Conservation (phyloP, 1,140 invertebrate species). For the Drosophila pruinosa region DNA sequence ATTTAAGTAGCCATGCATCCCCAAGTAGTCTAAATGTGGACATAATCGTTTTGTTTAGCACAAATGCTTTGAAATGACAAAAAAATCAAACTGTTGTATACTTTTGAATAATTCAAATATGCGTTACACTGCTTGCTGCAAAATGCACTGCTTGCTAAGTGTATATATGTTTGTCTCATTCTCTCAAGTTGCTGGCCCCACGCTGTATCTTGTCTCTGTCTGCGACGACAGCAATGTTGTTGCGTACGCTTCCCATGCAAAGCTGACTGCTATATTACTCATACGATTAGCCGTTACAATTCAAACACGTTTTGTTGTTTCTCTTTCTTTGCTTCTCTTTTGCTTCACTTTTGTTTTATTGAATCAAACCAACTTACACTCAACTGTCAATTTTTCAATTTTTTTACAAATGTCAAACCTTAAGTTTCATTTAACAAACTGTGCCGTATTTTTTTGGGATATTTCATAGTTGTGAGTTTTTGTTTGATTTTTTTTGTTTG, state of each 20-base stretch:
- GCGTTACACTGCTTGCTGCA: neutral
- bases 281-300: neutral
- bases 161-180: slow-evolving; percentile 1
- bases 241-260: neutral
- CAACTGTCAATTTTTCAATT: slow-evolving; percentile 14
- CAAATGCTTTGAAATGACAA: neutral
- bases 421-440: slow-evolving; percentile 60
- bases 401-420: slow-evolving; percentile 39
- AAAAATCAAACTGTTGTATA: neutral
- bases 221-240: neutral
- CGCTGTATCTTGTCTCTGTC: neutral
- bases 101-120: neutral
- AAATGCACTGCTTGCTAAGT: neutral
- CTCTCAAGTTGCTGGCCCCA: neutral
- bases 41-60: neutral
- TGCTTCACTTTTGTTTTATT: slow-evolving; percentile 47
- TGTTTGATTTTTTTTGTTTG: slow-evolving; percentile 6
- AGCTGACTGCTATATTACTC: slow-evolving; percentile 2
- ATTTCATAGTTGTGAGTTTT: slow-evolving; percentile 33
- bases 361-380: slow-evolving; percentile 48
- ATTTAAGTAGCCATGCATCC: neutral
- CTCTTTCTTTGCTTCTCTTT: slow-evolving; percentile 56
- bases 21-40: neutral
- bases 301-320: slow-evolving; percentile 7
- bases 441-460: slow-evolving; percentile 33